These are phyloP conservation scores for Xenus cinereus DNA, from an alignment of 2,113 vertebrate species.

Conservation along the genomic window DNA sequence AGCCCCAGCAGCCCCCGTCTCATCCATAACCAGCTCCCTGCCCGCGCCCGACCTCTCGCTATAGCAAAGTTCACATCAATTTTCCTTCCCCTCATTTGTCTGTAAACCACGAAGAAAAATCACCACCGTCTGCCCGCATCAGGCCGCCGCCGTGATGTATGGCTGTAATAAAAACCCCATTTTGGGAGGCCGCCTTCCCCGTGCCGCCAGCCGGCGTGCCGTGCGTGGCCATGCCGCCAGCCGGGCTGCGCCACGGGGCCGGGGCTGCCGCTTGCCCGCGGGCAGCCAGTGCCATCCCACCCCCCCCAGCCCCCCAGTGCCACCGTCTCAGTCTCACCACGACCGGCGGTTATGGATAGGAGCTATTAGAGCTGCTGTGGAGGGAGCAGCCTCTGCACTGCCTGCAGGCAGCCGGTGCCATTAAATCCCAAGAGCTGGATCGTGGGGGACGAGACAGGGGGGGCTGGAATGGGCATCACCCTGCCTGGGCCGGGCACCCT, in stretches of 20 bases:
- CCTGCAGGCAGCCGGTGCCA: background rate
- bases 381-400: background rate
- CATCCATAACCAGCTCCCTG: conserved; percentile 30
- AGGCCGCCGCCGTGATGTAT: conserved; percentile 39
- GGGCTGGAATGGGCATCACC: background rate
- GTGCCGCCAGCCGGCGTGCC: background rate
- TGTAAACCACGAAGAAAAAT: conserved; percentile 73
- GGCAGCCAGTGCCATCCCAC: background rate
- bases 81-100: conserved; percentile 73
- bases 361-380: background rate
- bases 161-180: conserved; percentile 60
- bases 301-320: fast-evolving
- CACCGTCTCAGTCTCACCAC: fast-evolving
- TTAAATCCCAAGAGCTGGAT: background rate
- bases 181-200: background rate
- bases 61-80: conserved; percentile 64
- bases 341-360: background rate
- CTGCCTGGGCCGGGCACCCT: background rate
- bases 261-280: background rate
- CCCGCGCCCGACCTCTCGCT: background rate
- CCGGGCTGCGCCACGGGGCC: background rate
- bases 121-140: conserved; percentile 2
- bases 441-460: fast-evolving
- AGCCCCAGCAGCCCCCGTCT: background rate
- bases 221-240: background rate